Conservation (phyloP, 1,140 invertebrate species). For the Micrasema minimum region DNA sequence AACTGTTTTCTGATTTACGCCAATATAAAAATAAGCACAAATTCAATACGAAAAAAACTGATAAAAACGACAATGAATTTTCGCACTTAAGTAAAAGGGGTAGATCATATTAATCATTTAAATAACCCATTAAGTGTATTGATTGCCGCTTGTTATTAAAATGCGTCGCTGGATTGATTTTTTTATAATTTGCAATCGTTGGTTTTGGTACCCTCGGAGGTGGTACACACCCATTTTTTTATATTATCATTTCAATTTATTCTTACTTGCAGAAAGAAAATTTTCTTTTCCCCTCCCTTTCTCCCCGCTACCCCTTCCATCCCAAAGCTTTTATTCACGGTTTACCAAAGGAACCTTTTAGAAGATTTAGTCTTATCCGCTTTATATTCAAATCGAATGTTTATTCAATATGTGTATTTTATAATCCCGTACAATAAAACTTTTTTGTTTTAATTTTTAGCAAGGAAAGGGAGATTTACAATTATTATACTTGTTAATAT, state of each 20-base stretch:
- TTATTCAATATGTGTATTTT: constrained; percentile 28
- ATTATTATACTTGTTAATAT: too few species aligned
- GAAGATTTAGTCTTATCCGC: constrained; percentile 27
- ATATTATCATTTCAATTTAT: constrained; percentile 54
- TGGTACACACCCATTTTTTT: constrained; percentile 49
- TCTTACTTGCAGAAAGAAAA: constrained; percentile 52
- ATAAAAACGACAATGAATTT: too few species aligned
- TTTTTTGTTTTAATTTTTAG: constrained; percentile 21
- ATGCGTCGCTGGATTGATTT: too few species aligned
- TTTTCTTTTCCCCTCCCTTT: constrained; percentile 39
- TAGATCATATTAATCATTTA: too few species aligned
- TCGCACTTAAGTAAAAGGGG: too few species aligned
- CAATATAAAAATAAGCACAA: too few species aligned
- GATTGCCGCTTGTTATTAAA: too few species aligned
- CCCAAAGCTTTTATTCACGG: constrained; percentile 13
- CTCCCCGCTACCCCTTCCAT: constrained; percentile 7
- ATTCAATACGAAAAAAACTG: too few species aligned
- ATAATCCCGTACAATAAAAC: constrained; percentile 18
- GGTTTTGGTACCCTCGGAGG: background rate
- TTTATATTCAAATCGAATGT: constrained; percentile 32
- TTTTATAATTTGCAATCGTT: too few species aligned
- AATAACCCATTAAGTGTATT: too few species aligned
- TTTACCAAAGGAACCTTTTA: constrained; percentile 33
- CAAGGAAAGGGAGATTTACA: too few species aligned
- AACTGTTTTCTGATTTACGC: too few species aligned